Evolutionary conservation across 2,797 vertebrate species (phyloP), one percentile per base, ranked within the genome.

Genomic region (Limnodromus scolopaceus): DNA sequence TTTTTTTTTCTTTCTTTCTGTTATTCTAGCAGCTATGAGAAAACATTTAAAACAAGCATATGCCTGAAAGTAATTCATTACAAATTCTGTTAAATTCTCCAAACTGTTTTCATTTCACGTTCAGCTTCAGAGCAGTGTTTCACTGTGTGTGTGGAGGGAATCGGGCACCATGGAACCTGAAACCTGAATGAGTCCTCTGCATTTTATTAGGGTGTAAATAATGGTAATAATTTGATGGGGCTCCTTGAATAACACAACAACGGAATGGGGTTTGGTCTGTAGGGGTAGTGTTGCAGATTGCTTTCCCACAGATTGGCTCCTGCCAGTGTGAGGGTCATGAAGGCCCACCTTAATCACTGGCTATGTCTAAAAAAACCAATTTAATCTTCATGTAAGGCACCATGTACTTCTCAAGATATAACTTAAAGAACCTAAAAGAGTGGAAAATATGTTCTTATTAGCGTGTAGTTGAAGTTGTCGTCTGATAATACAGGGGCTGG

Each of bases 171-270:
- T 17, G 75, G 87, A 92, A 69, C 54, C 57, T 39, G 70, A 87
- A 83, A 77, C 86, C 43, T 89, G 68, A 91, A 77, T 15, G 7
- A 95, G 46, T 77, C 41, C 16, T 71, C 45, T 54, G 58, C 32
- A 34, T 92, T 96, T 95, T 93, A 95, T 88, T 89, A 58, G 58
- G 48, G 20, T 87, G 75, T 92, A 90, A 93, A 95, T 76, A 92
- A 86, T 57, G 43, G 54, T 43, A 86, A 81, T 79, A 93, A 95
- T 96, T 93, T 96, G 87, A 92, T 88, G 92, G 68, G 68, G 45
- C 74, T 92, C 54, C 82, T 95, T 83, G 81, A 82, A 82, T 61
- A 95, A 70, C 51, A 54, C 43, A 80, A 16, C 16, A 69, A 20
- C 51, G 58, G 80, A 65, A 61, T 16, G n/a, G 25, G 39, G n/a